Evolutionary conservation across 2,888 invertebrate genomes (phyloP), one percentile per base, ranked within the genome.

Genomic region (Melipona beecheii): DNA sequence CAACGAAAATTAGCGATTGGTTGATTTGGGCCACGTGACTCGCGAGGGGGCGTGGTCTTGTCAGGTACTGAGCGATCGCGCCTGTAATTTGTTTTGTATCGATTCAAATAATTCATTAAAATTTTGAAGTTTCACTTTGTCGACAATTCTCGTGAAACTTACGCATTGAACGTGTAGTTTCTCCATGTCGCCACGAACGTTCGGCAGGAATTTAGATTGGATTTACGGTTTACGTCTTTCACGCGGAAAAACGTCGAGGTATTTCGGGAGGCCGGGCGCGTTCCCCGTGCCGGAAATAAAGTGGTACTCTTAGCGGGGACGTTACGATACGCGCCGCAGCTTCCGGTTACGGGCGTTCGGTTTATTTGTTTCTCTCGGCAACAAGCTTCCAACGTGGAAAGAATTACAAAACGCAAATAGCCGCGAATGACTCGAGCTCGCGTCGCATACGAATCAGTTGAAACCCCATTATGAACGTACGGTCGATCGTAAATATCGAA

Each of bases 321-420:
- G 62, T 56, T 17, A 24, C 74, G 60, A 72, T 82, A 72, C 76
- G 84, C 77, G 80, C 68, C 74, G 69, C 49, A 70, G 70, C 77
- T 88, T 89, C 88, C 88, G 89, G 81, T 76, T 43, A 81, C 75
- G 71, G 64, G 36, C 70, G 74, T 74, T 60, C 83, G 75, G 31
- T 86, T 89, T 85, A 83, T 89, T 89, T 89, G 83, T 89, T 87
- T 87, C 85, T 82, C 72, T 89, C 83, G 69, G 70, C 70, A 75
- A 75, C 75, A 81, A 80, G 83, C 58, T 56, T 27, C 75, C 43
- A 75, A 62, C 83, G 77, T 76, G 84, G 71, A 66, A 54, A 75
- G 87, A 88, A 87, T 88, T 76, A 82, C 78, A 71, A 70, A 88
- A 78, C 76, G 64, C 64, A 86, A 78, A 82, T 81, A 84, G 81